Percentiles rank a stretch among this genome's conserved stretches.
Conservation (phyloP, 2,113 vertebrate species). For the Calyptomena viridis region DNA sequence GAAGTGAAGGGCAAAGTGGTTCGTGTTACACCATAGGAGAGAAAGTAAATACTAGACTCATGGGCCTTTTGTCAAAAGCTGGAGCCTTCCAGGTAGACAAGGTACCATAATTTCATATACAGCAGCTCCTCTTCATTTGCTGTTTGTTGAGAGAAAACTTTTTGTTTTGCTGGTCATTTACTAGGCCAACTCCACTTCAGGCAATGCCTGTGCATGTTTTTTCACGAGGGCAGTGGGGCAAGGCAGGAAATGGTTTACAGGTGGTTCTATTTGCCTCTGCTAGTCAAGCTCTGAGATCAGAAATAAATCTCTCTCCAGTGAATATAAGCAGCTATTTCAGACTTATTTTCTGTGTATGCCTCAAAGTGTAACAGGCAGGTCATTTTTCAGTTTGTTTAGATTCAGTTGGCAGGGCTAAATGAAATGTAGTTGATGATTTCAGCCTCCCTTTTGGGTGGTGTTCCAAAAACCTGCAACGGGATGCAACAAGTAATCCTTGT, state of each 20-base stretch:
- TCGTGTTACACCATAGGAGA: not conserved
- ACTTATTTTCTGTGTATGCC: constrained; percentile 22
- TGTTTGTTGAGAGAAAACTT: constrained; percentile 2
- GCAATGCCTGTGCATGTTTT: not conserved
- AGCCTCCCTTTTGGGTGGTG: not conserved
- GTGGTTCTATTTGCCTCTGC: constrained; percentile 36
- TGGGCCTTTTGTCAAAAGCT: not conserved
- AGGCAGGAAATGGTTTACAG: constrained; percentile 12
- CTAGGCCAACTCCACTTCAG: not conserved
- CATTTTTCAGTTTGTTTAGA: constrained; percentile 40
- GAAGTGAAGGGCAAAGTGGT: not conserved
- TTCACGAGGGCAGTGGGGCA: not conserved
- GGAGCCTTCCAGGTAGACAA: not conserved
- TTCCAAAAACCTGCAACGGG: not conserved
- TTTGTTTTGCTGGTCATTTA: constrained; percentile 3
- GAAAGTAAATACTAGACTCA: not conserved
- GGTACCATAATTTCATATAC: not conserved
- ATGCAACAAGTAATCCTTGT: not conserved
- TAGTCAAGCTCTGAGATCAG: not conserved
- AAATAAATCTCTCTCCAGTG: constrained; percentile 24
- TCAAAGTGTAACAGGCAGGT: not conserved
- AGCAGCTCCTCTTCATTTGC: constrained; percentile 2
- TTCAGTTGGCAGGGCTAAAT: not conserved
- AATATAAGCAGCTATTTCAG: not conserved
- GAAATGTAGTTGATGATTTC: not conserved